Percentiles rank a stretch among this genome's conserved stretches.
phyloP scores from a whole-genome alignment of 2,888 invertebrate species.

The Melipona bicolor region DNA sequence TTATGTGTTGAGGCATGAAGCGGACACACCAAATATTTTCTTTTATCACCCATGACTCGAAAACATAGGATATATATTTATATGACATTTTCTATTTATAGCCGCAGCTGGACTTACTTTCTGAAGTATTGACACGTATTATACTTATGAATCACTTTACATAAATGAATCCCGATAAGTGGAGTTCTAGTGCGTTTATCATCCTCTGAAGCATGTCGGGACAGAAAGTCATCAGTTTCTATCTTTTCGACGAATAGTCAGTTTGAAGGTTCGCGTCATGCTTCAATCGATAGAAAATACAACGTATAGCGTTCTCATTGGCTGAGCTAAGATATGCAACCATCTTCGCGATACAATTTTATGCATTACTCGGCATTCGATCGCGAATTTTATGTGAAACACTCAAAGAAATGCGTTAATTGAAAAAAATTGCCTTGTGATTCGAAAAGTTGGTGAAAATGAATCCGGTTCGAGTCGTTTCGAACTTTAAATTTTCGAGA shows the following conservation, averaged over 20 bases:
- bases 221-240: slow-evolving; percentile 30
- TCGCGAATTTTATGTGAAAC: background rate
- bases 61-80: too few species aligned
- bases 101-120: too few species aligned
- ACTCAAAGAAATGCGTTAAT: background rate
- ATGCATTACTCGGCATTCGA: background rate
- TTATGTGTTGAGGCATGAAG: too few species aligned
- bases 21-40: too few species aligned
- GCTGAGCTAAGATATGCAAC: background rate
- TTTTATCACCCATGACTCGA: too few species aligned
- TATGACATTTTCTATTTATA: too few species aligned
- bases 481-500: background rate
- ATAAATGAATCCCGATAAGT: too few species aligned
- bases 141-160: too few species aligned
- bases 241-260: slow-evolving; percentile 15
- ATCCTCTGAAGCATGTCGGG: background rate
- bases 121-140: too few species aligned
- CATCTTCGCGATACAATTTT: background rate
- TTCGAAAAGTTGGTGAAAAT: background rate
- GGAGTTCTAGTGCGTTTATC: too few species aligned
- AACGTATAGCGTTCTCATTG: background rate
- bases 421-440: too few species aligned
- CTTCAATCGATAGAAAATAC: background rate
- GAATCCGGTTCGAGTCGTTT: background rate
- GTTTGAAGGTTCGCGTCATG: slow-evolving; percentile 18